Percentiles rank a stretch among this genome's conserved stretches.
These are phyloP conservation scores for Probaryconus sp. DNA, from an alignment of 1,140 invertebrate species.

Conservation along the genomic window DNA sequence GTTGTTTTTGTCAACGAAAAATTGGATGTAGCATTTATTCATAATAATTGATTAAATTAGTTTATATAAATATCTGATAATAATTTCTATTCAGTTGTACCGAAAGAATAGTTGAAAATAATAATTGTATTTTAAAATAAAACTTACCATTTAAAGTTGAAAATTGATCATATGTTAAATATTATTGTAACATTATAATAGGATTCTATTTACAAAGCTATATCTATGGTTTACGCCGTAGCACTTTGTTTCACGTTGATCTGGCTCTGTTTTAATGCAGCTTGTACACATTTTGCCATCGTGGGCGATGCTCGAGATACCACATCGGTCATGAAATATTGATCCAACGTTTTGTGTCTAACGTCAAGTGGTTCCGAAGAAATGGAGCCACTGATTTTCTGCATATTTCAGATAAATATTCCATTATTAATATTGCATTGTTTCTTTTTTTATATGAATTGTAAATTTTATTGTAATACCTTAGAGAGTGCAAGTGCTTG, in stretches of 20 bases:
- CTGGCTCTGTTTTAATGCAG: constrained; percentile 88
- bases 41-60: no score
- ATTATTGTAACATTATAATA: constrained; percentile 61
- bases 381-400: constrained; percentile 80
- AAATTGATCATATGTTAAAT: constrained; percentile 39
- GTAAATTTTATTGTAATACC: constrained; percentile 74
- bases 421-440: not conserved
- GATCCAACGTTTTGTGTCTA: constrained; percentile 88
- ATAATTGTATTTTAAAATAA: not conserved
- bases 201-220: constrained; percentile 64
- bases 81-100: constrained; percentile 92
- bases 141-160: constrained; percentile 8
- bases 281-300: constrained; percentile 99
- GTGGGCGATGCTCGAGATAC: constrained; percentile 97
- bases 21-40: no score
- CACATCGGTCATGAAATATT: constrained; percentile 99
- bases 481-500: constrained; percentile 84
- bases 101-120: constrained; percentile 71
- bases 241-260: constrained; percentile 19
- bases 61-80: no score
- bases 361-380: constrained; percentile 84
- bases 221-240: constrained; percentile 15
- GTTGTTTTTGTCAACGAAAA: no score
- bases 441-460: not conserved
- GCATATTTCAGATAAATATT: constrained; percentile 54